Base-by-base conservation (phyloP, 2,888 invertebrate species). In the Xestia xanthographa region DNA sequence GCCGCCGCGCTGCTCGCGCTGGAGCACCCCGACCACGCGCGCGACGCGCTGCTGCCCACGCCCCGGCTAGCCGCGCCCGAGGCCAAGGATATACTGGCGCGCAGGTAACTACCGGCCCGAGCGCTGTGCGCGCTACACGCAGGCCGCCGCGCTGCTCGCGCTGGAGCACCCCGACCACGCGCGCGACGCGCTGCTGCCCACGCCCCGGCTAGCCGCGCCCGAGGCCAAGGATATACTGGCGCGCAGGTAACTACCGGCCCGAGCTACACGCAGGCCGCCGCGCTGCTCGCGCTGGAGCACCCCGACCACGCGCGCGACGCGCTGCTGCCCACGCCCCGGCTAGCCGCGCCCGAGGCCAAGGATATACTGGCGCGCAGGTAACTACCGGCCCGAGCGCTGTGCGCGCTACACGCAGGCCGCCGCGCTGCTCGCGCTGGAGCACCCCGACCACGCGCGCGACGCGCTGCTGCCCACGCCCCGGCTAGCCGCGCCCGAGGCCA, bases 1-100 rank as follows among this genome's bases (percentile, higher is more conserved):
- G 99, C 99, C 83, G 98, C 98, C 1, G 98, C 99, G 9, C 97
- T 99, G 86, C 97, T 99, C 60, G 99, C 99, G 93, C 97, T 99
- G 84, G 99, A 99, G 92, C 98, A 97, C 89, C 97, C 98, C 0
- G 96, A 97, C 41, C 99, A 99, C 94, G 97, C 99, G 77, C 94
- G 97, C 1, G 98, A 99, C 92, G 99, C 98, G 97, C 98, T 98
- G 82, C 86, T 20, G 48, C 75, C 86, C 71, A 50, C 85, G 66
- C 76, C 97, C 97, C 69, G 97, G 97, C 92, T 86, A 97, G 97
- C 97, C 0, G 98, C 99, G 98, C 97, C 98, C 78, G 95, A 99
- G 70, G 98, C 99, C 97, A 97, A 98, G 87, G 98, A 98, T 87
- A 97, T 99, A 70, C 97, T 99, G 80, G 97, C 97, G 63, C 77